Percentiles rank a stretch among this genome's conserved stretches.
phyloP scores from a whole-genome alignment of 2,113 vertebrate genomes.

The Bos indicus region DNA sequence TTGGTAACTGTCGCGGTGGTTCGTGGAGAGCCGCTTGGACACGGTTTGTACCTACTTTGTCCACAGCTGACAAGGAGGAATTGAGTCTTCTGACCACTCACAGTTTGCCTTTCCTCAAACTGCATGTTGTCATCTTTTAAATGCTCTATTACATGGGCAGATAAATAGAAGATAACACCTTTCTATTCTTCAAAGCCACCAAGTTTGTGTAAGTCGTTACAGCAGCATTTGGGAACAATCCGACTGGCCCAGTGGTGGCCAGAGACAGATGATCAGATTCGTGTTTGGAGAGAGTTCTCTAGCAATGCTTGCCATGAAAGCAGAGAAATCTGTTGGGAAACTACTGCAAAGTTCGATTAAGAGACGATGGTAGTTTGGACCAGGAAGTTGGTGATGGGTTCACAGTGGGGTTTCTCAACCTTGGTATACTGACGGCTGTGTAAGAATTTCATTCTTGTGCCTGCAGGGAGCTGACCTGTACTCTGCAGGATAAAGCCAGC shows the following conservation, averaged over 20 bases:
- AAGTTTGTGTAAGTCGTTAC: background rate
- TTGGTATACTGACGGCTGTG: too few relatives aligned
- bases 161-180: background rate
- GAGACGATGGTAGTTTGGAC: background rate
- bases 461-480: too few relatives aligned
- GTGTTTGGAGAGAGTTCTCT: background rate
- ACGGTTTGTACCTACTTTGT: accelerated
- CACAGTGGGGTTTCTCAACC: background rate
- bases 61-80: background rate
- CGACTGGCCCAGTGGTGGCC: background rate
- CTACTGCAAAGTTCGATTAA: accelerated
- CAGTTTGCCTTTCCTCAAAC: too few relatives aligned
- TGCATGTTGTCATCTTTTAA: background rate
- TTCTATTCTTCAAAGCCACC: background rate
- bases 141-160: background rate
- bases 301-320: background rate
- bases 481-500: background rate
- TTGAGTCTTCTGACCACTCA: background rate
- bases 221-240: background rate
- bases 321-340: background rate
- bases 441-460: background rate
- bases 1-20: accelerated
- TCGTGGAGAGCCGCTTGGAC: background rate
- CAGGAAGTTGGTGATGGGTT: background rate
- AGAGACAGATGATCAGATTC: background rate